Conservation (phyloP, 30 jellyfish, hydroid and myxozoan genomes). For the Aurelia coerulea region DNA sequence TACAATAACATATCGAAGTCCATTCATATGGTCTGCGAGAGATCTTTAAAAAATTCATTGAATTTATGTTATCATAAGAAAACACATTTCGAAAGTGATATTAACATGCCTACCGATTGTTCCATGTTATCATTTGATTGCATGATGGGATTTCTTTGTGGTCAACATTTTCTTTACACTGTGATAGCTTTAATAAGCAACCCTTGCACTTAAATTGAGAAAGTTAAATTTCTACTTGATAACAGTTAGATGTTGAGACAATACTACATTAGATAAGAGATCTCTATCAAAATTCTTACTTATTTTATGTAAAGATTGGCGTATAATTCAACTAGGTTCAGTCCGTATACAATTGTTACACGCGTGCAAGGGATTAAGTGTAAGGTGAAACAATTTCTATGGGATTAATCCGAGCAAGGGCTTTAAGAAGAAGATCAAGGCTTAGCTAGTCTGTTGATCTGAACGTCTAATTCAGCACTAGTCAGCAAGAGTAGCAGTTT, state of each 20-base stretch:
- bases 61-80: conserved; percentile 11
- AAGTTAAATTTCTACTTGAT: not conserved
- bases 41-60: conserved; percentile 4
- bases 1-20: conserved; percentile 26
- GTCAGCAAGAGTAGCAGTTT: no score
- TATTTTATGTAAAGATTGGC: not conserved
- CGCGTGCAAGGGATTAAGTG: conserved; percentile 57
- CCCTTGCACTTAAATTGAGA: conserved; percentile 17
- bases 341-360: conserved; percentile 3
- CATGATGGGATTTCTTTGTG: conserved; percentile 12
- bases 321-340: conserved; percentile 6
- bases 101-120: not conserved
- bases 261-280: conserved; percentile 32
- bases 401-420: no score
- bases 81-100: conserved; percentile 9
- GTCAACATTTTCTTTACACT: not conserved
- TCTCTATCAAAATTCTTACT: conserved; percentile 8
- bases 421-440: no score
- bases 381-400: no score
- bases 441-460: no score
- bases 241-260: not conserved
- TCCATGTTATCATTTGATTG: not conserved
- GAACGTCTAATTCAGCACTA: no score
- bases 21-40: conserved; percentile 23
- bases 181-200: not conserved